Evolutionary conservation across 2,113 vertebrate genomes (phyloP).

Genomic region (Hydrolagus affinis): DNA sequence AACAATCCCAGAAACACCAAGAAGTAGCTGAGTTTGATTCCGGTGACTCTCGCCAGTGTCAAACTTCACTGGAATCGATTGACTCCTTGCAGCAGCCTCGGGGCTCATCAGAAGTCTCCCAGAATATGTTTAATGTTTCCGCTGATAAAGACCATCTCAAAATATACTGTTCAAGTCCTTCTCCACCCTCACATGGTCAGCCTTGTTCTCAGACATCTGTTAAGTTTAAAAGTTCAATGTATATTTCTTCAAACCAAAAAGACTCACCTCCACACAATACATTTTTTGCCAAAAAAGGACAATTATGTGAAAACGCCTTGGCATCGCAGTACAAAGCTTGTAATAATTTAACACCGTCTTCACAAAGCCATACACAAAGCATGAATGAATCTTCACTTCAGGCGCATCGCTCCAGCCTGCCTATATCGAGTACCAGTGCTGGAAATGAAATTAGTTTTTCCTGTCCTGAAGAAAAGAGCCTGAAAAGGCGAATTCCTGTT

Average conservation of each 20-base stretch:
- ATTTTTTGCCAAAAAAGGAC: constrained; percentile 49
- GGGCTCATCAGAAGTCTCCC: constrained; percentile 44
- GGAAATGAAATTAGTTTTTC: constrained; percentile 39
- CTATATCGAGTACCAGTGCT: constrained; percentile 42
- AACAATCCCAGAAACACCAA: constrained; percentile 53
- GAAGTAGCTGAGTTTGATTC: constrained; percentile 53
- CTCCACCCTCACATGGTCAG: constrained; percentile 49
- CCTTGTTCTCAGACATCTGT: constrained; percentile 48
- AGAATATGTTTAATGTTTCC: constrained; percentile 57
- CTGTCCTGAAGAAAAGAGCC: constrained; percentile 54
- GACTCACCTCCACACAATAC: constrained; percentile 47
- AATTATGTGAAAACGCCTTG: constrained; percentile 43
- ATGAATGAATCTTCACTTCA: constrained; percentile 51
- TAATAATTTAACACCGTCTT: constrained; percentile 41
- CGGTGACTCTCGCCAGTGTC: constrained; percentile 45
- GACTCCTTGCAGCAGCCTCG: constrained; percentile 50
- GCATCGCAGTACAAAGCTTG: constrained; percentile 50
- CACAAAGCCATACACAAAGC: constrained; percentile 45
- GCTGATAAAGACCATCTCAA: constrained; percentile 55
- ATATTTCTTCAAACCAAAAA: constrained; percentile 47
- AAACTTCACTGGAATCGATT: constrained; percentile 52
- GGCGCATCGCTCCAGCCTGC: constrained; percentile 41
- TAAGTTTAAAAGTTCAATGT: constrained; percentile 52
- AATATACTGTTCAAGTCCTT: constrained; percentile 51
- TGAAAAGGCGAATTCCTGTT: constrained; percentile 67